Base-by-base conservation (phyloP, 2,113 vertebrate species). In the Columba janthina region DNA sequence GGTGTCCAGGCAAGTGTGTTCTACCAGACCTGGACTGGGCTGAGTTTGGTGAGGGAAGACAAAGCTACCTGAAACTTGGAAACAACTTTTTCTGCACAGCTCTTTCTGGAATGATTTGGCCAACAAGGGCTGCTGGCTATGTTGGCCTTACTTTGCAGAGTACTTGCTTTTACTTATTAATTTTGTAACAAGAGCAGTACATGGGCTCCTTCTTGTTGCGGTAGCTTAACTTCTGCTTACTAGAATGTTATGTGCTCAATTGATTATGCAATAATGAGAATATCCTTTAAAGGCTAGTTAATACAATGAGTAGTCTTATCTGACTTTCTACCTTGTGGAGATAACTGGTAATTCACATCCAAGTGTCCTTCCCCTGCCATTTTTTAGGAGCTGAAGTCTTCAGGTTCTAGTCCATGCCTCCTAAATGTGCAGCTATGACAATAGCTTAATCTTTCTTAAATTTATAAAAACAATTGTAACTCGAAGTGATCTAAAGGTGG, bases 181-280 rank as follows among this genome's bases (percentile, higher is more conserved):
- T 71, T 2, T 0, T 62, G 9, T 60, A 15, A 5, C 7, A 44
- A 10, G 38, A 15, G 11, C 34, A 56, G 18, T 20, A 21, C 4
- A 0, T 26, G 22, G 15, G 10, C 18, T 88, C 2, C 12, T 85
- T 0, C 0, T 19, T 79, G 38, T 34, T 56, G 58, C 76, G 40
- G 50, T 28, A 65, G 15, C 7, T 40, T 40, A 16, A 31, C 20
- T 54, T 81, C 57, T 73, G 9, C 15, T 82, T 56, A 17, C 32
- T 89, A 26, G 42, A 74, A 17, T 46, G 38, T 73, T 32, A 24
- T 7, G 24, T 70, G 36, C 28, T n/a, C 5, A 42, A 57, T 36
- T 50, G 78, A 40, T 38, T 60, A 21, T 1, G 6, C 12, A 51
- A 5, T 10, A 32, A 15, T 46, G 74, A 85, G 15, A 56, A 38